Evolutionary conservation across 2,113 vertebrate species (phyloP).

Genomic region (Tupaia chinensis): DNA sequence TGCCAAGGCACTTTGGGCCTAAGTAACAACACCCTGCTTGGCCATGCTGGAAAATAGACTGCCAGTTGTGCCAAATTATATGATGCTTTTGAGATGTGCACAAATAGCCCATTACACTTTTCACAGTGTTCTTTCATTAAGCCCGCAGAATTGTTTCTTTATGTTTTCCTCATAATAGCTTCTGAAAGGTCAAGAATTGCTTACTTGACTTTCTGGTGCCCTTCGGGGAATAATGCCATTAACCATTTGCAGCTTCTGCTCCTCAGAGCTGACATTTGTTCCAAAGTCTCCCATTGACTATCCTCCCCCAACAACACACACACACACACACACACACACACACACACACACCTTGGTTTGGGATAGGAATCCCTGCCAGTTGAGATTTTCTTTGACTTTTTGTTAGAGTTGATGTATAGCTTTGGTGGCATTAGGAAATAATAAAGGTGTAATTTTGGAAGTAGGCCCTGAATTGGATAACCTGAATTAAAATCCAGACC

Average conservation of each 20-base stretch:
- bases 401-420: not conserved
- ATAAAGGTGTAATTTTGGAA: not conserved
- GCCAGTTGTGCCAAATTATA: constrained; percentile 78
- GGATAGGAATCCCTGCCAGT: not conserved
- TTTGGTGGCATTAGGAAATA: not conserved
- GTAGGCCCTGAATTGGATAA: not conserved
- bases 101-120: constrained; percentile 81
- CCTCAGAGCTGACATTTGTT: constrained; percentile 38
- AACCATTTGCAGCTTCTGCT: constrained; percentile 59
- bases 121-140: constrained; percentile 81
- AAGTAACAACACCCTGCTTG: constrained; percentile 70
- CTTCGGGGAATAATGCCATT: constrained; percentile 60
- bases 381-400: constrained; percentile 43
- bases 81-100: constrained; percentile 79
- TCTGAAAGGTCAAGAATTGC: constrained; percentile 81
- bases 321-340: not conserved
- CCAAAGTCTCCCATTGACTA: constrained; percentile 1
- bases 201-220: constrained; percentile 78
- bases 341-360: not conserved
- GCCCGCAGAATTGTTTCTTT: constrained; percentile 76
- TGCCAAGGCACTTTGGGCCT: constrained; percentile 60
- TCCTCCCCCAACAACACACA: not conserved
- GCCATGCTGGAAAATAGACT: constrained; percentile 65
- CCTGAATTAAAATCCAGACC: not conserved
- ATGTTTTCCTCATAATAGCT: constrained; percentile 79